These are phyloP conservation scores for Sesamia inferens DNA, from an alignment of 2,888 invertebrate genomes.

Conservation along the genomic window DNA sequence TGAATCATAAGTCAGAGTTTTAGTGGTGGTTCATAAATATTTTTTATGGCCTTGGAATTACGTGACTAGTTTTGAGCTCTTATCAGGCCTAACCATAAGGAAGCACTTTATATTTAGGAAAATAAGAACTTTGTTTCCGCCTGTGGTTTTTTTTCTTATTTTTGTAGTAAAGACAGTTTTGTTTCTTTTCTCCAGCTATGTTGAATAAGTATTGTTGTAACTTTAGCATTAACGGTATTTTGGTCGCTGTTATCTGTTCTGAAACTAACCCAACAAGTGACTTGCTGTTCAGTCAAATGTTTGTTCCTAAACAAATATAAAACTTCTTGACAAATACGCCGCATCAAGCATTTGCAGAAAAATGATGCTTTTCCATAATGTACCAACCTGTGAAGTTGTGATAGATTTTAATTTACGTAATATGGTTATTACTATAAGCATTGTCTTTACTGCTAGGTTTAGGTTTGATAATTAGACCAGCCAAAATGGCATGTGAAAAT, in stretches of 20 bases:
- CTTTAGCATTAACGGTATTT: background rate
- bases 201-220: background rate
- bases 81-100: background rate
- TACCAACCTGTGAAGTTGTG: background rate
- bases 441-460: background rate
- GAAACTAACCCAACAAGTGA: conserved; percentile 16
- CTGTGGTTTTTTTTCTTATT: background rate
- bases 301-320: conserved; percentile 47
- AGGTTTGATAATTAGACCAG: background rate
- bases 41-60: background rate
- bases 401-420: background rate
- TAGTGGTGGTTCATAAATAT: background rate
- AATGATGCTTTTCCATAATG: background rate
- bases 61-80: background rate
- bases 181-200: background rate
- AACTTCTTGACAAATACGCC: conserved; percentile 30
- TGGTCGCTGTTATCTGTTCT: conserved; percentile 8
- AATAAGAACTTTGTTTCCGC: background rate
- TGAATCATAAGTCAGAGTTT: background rate
- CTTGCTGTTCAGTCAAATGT: conserved; percentile 8
- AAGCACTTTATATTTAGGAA: background rate
- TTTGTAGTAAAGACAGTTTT: background rate
- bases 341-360: background rate
- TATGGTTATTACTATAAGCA: background rate
- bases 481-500: background rate